Evolutionary conservation across 23 tunicate species (phyloP), one percentile per base, ranked within the genome.

Genomic region (Halocynthia aurantium): DNA sequence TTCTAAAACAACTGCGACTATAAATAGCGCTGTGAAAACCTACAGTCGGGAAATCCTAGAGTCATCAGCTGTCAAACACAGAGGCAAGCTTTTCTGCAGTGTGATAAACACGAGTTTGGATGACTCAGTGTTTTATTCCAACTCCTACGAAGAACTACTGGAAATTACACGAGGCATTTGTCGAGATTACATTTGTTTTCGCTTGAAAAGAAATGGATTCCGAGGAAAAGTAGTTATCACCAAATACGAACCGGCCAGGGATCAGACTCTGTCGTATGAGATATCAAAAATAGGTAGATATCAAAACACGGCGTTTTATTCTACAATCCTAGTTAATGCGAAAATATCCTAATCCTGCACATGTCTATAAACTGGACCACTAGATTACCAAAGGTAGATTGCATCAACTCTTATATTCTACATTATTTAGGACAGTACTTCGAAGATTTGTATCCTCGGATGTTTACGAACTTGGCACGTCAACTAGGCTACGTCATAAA

Each of bases 171-270:
- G 20, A 11, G 96, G 96, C 0, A 40, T 89, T 6, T 73, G 81
- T 67, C 70, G 96, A 68, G 96, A 89, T 61, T 89, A 73, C 82
- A 78, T 89, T 18, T 86, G 88, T 57, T 84, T 76, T 54, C 72
- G 85, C 20, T 70, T 89, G 51, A 84, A 89, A 69, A 64, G 88
- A 55, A 80, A 81, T 67, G 96, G 96, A 6, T 81, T 72, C 61
- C 82, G 60, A 62, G 51, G 58, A 53, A 70, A 72, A 18, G 88
- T 89, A 5, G 72, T 57, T 10, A 80, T 84, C 53, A 84, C 82
- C 8, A 64, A 70, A 49, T 76, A 79, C 54, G 60, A 80, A 52
- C 96, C 96, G 13, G 85, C 88, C 13, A 81, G 60, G 22, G 83
- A 89, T 76, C 96, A 80, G 22, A 49, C 18, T 6, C 31, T 89